Evolutionary conservation across 64 coral and sea anemone genomes (phyloP).

Genomic region (Porites lutea): DNA sequence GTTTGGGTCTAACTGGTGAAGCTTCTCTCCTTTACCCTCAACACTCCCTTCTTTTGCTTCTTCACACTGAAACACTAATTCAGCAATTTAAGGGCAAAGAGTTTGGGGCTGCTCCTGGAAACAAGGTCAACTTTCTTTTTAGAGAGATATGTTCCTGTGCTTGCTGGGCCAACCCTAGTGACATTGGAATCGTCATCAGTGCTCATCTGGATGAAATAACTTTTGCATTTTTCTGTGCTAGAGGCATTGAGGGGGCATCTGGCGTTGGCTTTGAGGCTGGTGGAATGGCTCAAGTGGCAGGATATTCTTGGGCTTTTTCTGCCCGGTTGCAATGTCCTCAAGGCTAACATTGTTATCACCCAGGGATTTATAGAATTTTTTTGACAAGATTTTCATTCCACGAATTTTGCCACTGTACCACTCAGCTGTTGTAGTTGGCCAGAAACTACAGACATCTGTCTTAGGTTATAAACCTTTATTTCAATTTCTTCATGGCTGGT

Average conservation of each 20-base stretch:
- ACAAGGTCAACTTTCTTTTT: neutral
- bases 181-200: neutral
- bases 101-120: neutral
- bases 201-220: neutral
- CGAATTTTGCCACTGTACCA: neutral
- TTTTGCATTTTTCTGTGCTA: neutral
- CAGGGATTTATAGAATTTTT: constrained; percentile 15
- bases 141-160: constrained; percentile 1
- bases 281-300: neutral
- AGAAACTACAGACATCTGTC: neutral
- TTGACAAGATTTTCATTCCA: constrained; percentile 8
- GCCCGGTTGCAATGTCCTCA: neutral
- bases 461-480: constrained; percentile 3
- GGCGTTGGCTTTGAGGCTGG: neutral
- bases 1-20: constrained; percentile 6
- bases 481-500: constrained; percentile 4
- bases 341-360: neutral
- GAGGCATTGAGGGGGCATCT: neutral
- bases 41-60: constrained; percentile 22
- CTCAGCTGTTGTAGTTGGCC: constrained; percentile 26
- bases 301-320: neutral
- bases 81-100: constrained; percentile 23
- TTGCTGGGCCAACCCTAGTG: constrained; percentile 1
- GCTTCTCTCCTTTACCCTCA: constrained; percentile 28
- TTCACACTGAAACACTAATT: neutral